These are phyloP conservation scores for Plecotus auritus DNA, from an alignment of 2,113 vertebrate species.

Conservation along the genomic window DNA sequence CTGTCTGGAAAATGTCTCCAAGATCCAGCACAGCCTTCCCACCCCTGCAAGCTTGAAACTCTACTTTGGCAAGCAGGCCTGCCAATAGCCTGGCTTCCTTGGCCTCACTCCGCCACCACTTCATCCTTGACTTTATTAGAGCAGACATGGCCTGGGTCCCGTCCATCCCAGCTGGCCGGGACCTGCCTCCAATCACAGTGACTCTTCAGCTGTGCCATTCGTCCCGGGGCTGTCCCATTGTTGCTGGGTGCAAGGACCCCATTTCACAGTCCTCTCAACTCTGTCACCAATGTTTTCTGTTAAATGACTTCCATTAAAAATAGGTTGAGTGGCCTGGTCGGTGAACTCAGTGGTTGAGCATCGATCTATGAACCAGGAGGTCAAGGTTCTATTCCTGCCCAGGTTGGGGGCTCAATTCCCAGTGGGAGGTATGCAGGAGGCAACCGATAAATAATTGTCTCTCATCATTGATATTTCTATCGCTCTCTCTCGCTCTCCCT, in stretches of 20 bases:
- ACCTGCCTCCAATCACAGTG: neutral
- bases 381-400: too few relatives aligned
- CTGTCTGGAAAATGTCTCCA: neutral
- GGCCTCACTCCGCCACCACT: neutral
- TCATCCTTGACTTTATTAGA: neutral
- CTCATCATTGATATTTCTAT: too few relatives aligned
- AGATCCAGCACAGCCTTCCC: rapidly evolving
- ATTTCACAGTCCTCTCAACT: neutral
- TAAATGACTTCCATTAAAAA: neutral
- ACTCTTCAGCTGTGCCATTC: neutral
- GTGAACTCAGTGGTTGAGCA: too few relatives aligned
- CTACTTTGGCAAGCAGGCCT: neutral
- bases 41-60: neutral
- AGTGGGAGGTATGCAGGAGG: too few relatives aligned
- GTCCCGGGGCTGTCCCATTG: neutral
- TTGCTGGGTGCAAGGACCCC: neutral
- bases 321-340: neutral
- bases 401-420: too few relatives aligned
- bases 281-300: neutral
- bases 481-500: too few relatives aligned
- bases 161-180: neutral
- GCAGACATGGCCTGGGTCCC: neutral
- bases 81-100: neutral
- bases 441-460: too few relatives aligned
- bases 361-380: too few relatives aligned